A percentile compares a stretch with the other conserved stretches of the same genome.
Conservation (phyloP, 2,113 vertebrate genomes). For the Grantiella picta region DNA sequence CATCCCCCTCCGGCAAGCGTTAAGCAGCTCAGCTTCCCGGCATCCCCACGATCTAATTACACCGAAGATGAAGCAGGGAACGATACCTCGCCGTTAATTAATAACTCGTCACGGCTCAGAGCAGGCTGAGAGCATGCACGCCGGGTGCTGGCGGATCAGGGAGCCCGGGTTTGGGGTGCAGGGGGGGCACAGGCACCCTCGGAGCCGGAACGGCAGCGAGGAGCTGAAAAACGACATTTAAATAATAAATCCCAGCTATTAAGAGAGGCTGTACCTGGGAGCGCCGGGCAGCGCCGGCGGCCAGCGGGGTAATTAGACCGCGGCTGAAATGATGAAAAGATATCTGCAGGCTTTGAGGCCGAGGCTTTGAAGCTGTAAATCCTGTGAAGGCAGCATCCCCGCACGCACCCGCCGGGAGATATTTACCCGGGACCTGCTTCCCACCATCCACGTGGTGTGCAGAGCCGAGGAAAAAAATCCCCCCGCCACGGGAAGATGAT, state of each 20-base stretch:
- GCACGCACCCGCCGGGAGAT: not conserved
- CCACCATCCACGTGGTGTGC: not conserved
- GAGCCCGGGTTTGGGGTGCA: not conserved
- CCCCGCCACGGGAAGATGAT: not conserved
- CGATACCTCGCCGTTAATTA: conserved; percentile 44
- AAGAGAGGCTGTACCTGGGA: conserved; percentile 50
- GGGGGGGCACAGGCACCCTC: not conserved
- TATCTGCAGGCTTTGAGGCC: conserved; percentile 66
- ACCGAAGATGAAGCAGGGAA: not conserved
- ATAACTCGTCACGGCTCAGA: not conserved
- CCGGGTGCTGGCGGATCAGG: accelerated
- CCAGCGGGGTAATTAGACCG: conserved; percentile 56
- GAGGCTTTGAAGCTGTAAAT: conserved; percentile 65
- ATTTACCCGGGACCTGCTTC: conserved; percentile 36
- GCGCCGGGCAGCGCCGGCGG: conserved; percentile 11
- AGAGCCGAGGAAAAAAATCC: not conserved
- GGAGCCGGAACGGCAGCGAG: not conserved
- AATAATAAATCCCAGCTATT: conserved; percentile 52
- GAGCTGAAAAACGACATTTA: not conserved
- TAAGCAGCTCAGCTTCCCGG: not conserved
- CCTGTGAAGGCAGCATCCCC: conserved; percentile 44
- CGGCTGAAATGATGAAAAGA: conserved; percentile 65
- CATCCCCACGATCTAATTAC: conserved; percentile 12
- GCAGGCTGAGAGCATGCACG: not conserved
- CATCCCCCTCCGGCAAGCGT: not conserved